Base-by-base conservation (phyloP, 2,888 invertebrate species). In the Chesias legatella region DNA sequence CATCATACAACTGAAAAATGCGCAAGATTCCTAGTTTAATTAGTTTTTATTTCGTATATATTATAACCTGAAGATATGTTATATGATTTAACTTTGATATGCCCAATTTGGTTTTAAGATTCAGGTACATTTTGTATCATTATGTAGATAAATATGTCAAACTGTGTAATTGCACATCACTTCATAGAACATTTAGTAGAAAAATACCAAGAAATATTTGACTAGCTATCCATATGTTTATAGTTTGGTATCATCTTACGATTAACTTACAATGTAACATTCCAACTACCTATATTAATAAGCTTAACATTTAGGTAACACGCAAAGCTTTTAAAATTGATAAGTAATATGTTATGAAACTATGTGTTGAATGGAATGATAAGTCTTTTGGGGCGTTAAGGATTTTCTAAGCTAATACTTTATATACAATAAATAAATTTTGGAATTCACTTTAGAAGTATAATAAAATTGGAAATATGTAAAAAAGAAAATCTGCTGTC, bases 201-300 rank as follows among this genome's bases (percentile, higher is more conserved):
- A 82, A 83, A 83, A 81, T 81, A 81, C 74, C 60, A 73, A 70
- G 71, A 65, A 73, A 69, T 75, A 73, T 79, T 76, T 79, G 56
- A 73, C 73, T 82, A 79, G 66, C 72, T 72, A 75, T 66, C 51
- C 42, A 59, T 46, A 49, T 43, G n/a, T 34, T 53, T 58, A 57
- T 60, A 60, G 56, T 61, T 60, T 48, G 59, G 56, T 58, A 61
- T 58, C 56, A 63, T 62, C 67, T 69, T 72, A 73, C 48, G 57
- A 48, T 54, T 65, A 73, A 52, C 59, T 40, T 53, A 48, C 11
- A 17, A 25, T 40, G 42, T 57, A 57, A 62, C 62, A 60, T 56
- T 17, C n/a, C 47, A 53, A 54, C 65, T 67, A 65, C 51, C 43
- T 40, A 29, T 41, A 48, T 56, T 58, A 53, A 46, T 50, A 65